Evolutionary conservation across 1,140 invertebrate species (phyloP), one percentile per base, ranked within the genome.

Genomic region (Drosophila equinoxialis): DNA sequence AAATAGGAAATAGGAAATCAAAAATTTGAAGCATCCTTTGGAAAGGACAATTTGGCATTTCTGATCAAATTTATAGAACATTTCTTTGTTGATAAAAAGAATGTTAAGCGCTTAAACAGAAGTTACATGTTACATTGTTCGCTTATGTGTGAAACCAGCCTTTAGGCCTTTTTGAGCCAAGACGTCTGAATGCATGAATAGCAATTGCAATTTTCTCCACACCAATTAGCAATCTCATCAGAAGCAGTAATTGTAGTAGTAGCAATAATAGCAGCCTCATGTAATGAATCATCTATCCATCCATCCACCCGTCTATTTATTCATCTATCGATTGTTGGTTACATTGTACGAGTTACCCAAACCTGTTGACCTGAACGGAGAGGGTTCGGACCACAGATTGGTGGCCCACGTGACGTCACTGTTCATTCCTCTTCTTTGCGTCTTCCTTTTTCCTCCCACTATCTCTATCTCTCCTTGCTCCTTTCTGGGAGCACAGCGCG

Each of bases 351-450:
- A 11, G 37, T 39, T 57, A 1, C 54, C 55, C 7, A 8, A 14
- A 26, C 54, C 55, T 70, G 30, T 11, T 48, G 54, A 54, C 45
- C 35, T 11, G 4, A 11, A 13, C 37, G 6, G 30, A 30, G 0
- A 11, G 1, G 10, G 2, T 8, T 26, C 10, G 55, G 63, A 37
- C 51, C 63, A 48, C 39, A 70, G 10, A 11, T 58, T 68, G 66
- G 70, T 78, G 71, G 74, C 77, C 65, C 55, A 68, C 67, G 61
- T 77, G 67, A 65, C 73, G 65, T 57, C 74, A 67, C 68, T 7
- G 30, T 23, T 20, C 45, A 48, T 48, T 17, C 6, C 7, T 20
- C 55, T 61, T 61, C 58, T 51, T 20, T 51, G 17, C 8, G 1
- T 11, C 37, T 39, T 5, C 3, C 11, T 39, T 11, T 39, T 39